Percentiles rank a stretch among this genome's conserved stretches.
These are phyloP conservation scores for Lamellibrachia columna DNA, from an alignment of 2,888 invertebrate species.

Conservation along the genomic window DNA sequence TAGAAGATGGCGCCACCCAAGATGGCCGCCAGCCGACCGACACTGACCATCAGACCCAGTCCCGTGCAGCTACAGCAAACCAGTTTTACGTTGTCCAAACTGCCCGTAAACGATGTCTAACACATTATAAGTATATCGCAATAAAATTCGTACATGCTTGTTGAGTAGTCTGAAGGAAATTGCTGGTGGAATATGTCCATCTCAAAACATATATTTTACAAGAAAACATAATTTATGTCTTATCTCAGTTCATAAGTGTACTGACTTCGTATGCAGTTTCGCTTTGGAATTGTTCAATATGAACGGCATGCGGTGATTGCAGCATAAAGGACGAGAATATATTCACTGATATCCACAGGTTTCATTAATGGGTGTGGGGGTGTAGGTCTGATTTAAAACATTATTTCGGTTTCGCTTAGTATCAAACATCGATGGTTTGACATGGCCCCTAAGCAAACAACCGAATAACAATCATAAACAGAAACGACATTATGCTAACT, in stretches of 20 bases:
- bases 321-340: too few species aligned
- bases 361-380: too few species aligned
- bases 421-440: too few species aligned
- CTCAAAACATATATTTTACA: neutral
- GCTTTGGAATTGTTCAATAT: too few species aligned
- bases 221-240: too few species aligned
- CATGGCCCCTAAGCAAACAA: too few species aligned
- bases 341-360: too few species aligned
- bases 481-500: neutral
- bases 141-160: neutral
- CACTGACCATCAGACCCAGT: slow-evolving; percentile 31
- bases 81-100: neutral
- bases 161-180: neutral
- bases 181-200: neutral
- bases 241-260: neutral
- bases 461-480: neutral
- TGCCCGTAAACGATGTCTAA: neutral
- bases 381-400: too few species aligned
- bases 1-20: slow-evolving; percentile 37
- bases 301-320: too few species aligned
- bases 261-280: too few species aligned
- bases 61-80: slow-evolving; percentile 33
- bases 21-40: slow-evolving; percentile 38
- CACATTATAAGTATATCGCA: neutral
- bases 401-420: too few species aligned